phyloP scores from a whole-genome alignment of 2,113 vertebrate species.

The Grammomys surdaster region DNA sequence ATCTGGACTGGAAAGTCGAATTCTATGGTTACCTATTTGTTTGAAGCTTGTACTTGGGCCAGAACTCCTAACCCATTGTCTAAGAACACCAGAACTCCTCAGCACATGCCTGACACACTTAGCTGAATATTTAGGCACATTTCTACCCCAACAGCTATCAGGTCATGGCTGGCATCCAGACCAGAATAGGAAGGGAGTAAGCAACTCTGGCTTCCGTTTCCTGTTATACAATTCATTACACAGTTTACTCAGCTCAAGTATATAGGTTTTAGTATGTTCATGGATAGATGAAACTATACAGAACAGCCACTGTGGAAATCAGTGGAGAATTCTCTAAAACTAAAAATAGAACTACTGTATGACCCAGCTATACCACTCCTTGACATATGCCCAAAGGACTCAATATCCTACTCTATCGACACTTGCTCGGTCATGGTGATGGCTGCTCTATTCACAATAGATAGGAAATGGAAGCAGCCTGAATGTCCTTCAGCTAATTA shows the following conservation, averaged over 20 bases:
- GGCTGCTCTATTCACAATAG: not conserved
- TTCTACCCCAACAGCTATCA: not conserved
- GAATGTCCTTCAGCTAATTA: not conserved
- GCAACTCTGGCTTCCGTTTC: not conserved
- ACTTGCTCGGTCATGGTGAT: not conserved
- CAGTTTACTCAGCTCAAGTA: not conserved
- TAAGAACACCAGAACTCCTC: not conserved
- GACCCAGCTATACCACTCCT: not conserved
- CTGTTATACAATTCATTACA: not conserved
- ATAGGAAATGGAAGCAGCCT: not conserved
- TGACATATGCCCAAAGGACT: not conserved
- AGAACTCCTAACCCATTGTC: not conserved
- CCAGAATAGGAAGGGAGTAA: not conserved
- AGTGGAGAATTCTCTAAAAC: not conserved
- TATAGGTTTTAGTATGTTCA: not conserved
- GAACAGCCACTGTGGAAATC: not conserved
- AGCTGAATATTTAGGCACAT: not conserved
- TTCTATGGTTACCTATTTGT: not conserved
- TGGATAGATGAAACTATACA: not conserved
- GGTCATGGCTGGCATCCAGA: conserved; percentile 8
- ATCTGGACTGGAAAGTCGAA: not conserved
- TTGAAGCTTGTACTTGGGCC: not conserved
- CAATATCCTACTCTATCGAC: not conserved
- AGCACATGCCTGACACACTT: not conserved
- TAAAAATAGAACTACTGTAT: not conserved